phyloP scores from a whole-genome alignment of 1,140 invertebrate genomes.

The Rhopalosiphum padi region DNA sequence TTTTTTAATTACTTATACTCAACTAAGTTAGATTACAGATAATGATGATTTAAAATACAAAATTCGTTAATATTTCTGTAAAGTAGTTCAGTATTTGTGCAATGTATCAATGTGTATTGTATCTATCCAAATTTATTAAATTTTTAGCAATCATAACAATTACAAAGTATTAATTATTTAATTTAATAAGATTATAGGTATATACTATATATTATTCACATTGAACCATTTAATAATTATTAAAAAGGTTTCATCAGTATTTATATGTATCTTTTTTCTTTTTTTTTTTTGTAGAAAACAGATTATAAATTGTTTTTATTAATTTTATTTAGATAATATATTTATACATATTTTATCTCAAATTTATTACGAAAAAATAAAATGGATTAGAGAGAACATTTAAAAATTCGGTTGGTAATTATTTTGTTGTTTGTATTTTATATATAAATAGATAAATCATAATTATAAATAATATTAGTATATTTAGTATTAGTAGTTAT shows the following conservation, averaged over 20 bases:
- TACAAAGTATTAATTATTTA: neutral
- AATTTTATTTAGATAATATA: neutral
- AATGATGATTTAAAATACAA: too few species aligned
- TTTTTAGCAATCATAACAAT: neutral
- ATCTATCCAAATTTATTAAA: neutral
- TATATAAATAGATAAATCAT: neutral
- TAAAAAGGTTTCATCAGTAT: neutral
- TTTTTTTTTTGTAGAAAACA: neutral
- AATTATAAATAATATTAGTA: neutral
- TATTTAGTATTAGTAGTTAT: too few species aligned
- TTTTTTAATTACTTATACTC: neutral
- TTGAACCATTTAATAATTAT: neutral
- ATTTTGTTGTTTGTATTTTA: neutral
- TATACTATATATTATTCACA: too few species aligned
- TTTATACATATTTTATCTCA: neutral
- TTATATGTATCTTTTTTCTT: too few species aligned
- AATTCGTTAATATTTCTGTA: neutral
- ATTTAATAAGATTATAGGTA: neutral
- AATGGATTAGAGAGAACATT: neutral
- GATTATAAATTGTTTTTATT: neutral
- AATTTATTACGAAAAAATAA: neutral
- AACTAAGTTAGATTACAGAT: neutral
- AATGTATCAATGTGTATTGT: neutral
- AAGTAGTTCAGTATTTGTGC: neutral
- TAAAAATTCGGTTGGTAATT: neutral